Evolutionary conservation across 2,888 invertebrate genomes (phyloP).

Genomic region (Neoaliturus tenellus): DNA sequence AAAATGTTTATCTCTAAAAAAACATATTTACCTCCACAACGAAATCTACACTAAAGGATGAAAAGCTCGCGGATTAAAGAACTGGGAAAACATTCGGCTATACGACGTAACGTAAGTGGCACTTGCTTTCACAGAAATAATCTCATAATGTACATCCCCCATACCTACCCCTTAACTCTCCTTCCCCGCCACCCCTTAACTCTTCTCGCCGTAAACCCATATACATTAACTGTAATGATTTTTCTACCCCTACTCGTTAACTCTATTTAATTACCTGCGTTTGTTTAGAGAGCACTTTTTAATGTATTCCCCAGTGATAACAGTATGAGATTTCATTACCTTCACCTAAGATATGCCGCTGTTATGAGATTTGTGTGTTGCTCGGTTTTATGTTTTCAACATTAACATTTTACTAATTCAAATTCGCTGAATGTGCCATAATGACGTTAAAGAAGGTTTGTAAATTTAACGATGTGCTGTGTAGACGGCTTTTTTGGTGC

Average conservation of each 20-base stretch:
- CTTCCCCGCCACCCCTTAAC: too few relatives aligned
- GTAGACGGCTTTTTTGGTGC: too few relatives aligned
- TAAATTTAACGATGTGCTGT: too few relatives aligned
- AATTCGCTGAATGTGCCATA: neutral
- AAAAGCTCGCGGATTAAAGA: neutral
- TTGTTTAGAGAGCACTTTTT: neutral
- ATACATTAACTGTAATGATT: too few relatives aligned
- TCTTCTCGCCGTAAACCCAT: too few relatives aligned
- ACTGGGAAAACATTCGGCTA: neutral
- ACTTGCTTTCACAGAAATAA: constrained; percentile 10
- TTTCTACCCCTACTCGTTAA: too few relatives aligned
- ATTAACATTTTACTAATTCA: neutral
- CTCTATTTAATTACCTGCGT: constrained; percentile 7
- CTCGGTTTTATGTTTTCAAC: neutral
- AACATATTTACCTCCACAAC: too few relatives aligned
- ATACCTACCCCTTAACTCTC: neutral
- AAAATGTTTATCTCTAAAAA: too few relatives aligned
- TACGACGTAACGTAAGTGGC: neutral
- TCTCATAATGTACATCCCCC: neutral
- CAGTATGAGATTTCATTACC: neutral
- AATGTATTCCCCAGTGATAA: neutral
- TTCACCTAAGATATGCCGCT: neutral
- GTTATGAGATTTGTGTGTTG: neutral
- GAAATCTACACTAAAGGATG: too few relatives aligned
- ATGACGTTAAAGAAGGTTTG: too few relatives aligned